Evolutionary conservation across 2,888 invertebrate species (phyloP), one percentile per base, ranked within the genome.

Genomic region (Nineta flava): DNA sequence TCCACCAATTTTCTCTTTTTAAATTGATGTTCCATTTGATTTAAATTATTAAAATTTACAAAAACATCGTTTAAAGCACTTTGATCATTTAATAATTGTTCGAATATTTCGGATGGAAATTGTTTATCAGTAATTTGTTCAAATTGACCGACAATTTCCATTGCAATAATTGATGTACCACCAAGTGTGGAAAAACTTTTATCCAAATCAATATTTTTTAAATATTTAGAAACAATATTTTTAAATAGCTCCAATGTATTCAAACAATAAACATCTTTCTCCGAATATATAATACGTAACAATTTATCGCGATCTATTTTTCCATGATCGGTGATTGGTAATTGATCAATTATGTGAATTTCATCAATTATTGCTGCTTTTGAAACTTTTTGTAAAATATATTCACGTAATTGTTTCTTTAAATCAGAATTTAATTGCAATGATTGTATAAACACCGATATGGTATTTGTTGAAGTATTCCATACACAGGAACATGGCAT

Each of bases 111-210:
- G 15, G 47, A 54, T 21, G 73, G 71, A 42, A 70, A 69, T 49
- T 74, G 65, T 40, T 61, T 57, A 9, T 70, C 66, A 32, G 62
- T 62, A 17, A 55, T 54, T 21, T 68, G 57, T 46, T 78, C 72
- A 46, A 83, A 59, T 56, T 73, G 73, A 55, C 74, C 75, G 38
- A 75, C 69, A 49, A 87, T 67, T 54, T 79, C 72, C 9, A 85
- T 66, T 13, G 82, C 83, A 31, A 71, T 63, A 52, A 87, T 70
- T 1, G 87, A 88, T 58, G 78, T 79, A 3, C 87, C 87, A 26
- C 87, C 87, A 47, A 74, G 60, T 35, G 73, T 65, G 50, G 74
- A 63, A 63, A 81, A 82, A 50, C 74, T 72, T 21, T 52, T 51
- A 41, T 57, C 52, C 13, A 45, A 26, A 19, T 54, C 45, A 12